These are phyloP conservation scores for Melitaea cinxia DNA, from an alignment of 1,140 invertebrate species.

Conservation along the genomic window DNA sequence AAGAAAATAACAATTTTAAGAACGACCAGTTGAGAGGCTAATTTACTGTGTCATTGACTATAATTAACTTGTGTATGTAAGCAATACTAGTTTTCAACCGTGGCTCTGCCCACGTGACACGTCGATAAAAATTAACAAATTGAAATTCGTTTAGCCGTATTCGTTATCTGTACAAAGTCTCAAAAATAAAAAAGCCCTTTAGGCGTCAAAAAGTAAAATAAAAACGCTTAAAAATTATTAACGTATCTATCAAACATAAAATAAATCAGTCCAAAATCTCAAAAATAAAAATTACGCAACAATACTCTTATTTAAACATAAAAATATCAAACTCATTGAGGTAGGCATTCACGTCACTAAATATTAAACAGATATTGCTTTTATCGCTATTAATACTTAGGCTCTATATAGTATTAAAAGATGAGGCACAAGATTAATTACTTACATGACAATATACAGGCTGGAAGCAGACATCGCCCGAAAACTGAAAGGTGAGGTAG, in stretches of 20 bases:
- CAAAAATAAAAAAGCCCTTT: conserved; percentile 6
- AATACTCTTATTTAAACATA: conserved; percentile 10
- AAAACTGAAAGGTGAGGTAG: not conserved
- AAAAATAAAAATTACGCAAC: conserved; percentile 7
- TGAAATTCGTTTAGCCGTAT: conserved; percentile 4
- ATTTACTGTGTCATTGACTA: conserved; percentile 15
- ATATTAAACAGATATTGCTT: conserved; percentile 9
- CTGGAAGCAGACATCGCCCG: not conserved
- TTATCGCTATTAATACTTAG: conserved; percentile 3
- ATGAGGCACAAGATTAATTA: not conserved
- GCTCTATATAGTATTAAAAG: too few species aligned
- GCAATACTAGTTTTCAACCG: conserved; percentile 12
- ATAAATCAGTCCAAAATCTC: conserved; percentile 10
- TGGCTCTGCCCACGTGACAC: conserved; percentile 7
- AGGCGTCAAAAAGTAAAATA: conserved; percentile 6
- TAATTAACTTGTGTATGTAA: conserved; percentile 13
- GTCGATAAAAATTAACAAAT: not conserved
- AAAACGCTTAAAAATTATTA: conserved; percentile 5
- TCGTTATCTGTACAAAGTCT: not conserved
- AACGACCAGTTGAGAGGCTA: not conserved
- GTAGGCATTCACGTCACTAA: conserved; percentile 6
- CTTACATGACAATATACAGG: too few species aligned
- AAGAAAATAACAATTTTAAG: conserved; percentile 7
- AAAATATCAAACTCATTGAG: conserved; percentile 6
- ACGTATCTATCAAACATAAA: conserved; percentile 3